Base-by-base conservation (phyloP, 2,797 vertebrate species). In the Mus minutoides region DNA sequence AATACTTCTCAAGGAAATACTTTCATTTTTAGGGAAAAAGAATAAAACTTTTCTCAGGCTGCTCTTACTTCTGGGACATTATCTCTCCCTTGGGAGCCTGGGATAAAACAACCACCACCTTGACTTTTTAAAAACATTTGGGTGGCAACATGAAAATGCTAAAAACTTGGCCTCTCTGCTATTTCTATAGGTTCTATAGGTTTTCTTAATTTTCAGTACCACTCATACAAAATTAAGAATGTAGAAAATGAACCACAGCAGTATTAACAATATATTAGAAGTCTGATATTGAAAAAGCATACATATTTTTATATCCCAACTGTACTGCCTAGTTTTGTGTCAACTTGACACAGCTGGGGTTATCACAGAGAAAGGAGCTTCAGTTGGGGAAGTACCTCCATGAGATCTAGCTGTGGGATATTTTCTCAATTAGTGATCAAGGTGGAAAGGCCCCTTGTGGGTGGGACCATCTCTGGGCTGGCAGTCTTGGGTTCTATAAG, bases 31-130 rank as follows among this genome's bases (percentile, higher is more conserved):
- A 92, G 13, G n/a, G 75, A 1, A 92, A 58, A 7, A 52, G 40
- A 92, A 89, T 21, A 82, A 92, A 96, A 95, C 46, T 62, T 69
- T 88, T 69, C 31, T 80, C 73, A 88, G 17, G 82, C 29, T 95
- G 26, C 10, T 83, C 67, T 22, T 78, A 0, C 58, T 84, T 80
- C 56, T 84, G 40, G 37, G 93, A 95, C 10, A 88, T 90, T 34
- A 8, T 26, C 49, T 94, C 52, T 89, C 62, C n/a, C 43, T n/a
- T 76, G 8, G 0, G 17, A 76, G n/a, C 56, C 60, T 83, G 31
- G 76, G 19, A 40, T 69, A 83, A 71, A 67, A 34, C 3, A 91
- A 86, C 37, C 3, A 76, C 17, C 54, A 79, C 2, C 11, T 14
- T 89, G 62, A n/a, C 22, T 56, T 78, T 71, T 73, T n/a, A 67